Evolutionary conservation across 2,888 invertebrate genomes (phyloP).

Genomic region (Artemia sinica): DNA sequence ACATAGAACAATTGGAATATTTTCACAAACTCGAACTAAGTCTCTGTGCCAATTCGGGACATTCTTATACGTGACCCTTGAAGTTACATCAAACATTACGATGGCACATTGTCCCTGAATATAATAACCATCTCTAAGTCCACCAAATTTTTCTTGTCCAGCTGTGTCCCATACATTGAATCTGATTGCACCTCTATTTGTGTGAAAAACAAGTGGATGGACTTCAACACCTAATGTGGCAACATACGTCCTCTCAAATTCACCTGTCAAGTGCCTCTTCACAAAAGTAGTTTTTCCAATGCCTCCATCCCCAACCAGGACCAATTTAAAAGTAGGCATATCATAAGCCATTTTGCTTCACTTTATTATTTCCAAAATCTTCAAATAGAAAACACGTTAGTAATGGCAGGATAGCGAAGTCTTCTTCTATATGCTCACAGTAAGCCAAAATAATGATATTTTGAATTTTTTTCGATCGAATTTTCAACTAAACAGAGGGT

Average conservation of each 20-base stretch:
- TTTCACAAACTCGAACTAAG: slow-evolving; percentile 95
- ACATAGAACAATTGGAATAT: slow-evolving; percentile 98
- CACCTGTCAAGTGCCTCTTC: slow-evolving; percentile 96
- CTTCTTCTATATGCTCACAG: no score
- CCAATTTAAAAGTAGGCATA: slow-evolving; percentile 90
- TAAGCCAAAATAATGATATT: no score
- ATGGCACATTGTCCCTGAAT: slow-evolving; percentile 92
- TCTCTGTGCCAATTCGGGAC: slow-evolving; percentile 99
- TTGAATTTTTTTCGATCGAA: no score
- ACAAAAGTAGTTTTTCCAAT: slow-evolving; percentile 99
- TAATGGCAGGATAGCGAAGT: no score
- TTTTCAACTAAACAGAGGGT: no score
- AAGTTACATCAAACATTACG: slow-evolving; percentile 99
- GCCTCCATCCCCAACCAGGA: slow-evolving; percentile 96
- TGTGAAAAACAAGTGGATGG: slow-evolving; percentile 93
- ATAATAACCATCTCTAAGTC: slow-evolving; percentile 94
- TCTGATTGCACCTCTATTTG: slow-evolving; percentile 86
- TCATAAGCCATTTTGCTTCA: slow-evolving; percentile 56
- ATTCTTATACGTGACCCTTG: slow-evolving; percentile 97
- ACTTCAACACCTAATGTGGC: slow-evolving; percentile 98
- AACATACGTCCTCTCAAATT: slow-evolving; percentile 99
- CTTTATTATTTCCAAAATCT: no score
- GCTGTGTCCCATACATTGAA: slow-evolving; percentile 99
- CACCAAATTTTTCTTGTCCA: slow-evolving; percentile 98
- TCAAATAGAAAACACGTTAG: no score